A percentile compares a stretch with the other conserved stretches of the same genome.
Conservation (phyloP, 2,888 invertebrate species). For the Limenitis camilla region DNA sequence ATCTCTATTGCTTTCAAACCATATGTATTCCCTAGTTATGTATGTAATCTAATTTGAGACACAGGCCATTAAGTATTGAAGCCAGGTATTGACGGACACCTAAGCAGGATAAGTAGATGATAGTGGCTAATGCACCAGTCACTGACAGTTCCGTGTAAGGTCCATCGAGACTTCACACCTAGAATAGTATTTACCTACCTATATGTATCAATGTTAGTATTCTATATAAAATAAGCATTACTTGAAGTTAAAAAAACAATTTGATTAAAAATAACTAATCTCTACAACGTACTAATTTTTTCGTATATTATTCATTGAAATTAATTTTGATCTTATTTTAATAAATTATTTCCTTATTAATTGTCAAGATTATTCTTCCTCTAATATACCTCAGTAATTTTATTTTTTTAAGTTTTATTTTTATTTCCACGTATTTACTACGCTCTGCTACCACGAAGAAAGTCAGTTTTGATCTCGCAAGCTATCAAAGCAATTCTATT, state of each 20-base stretch:
- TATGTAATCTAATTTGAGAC: slow-evolving; percentile 47
- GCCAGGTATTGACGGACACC: slow-evolving; percentile 32
- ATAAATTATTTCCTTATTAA: too few relatives aligned
- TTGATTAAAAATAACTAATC: background rate
- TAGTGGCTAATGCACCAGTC: slow-evolving; percentile 42
- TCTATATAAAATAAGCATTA: too few relatives aligned
- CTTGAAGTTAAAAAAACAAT: too few relatives aligned
- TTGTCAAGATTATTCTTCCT: background rate
- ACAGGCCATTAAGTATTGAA: slow-evolving; percentile 60
- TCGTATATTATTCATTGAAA: too few relatives aligned
- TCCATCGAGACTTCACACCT: slow-evolving; percentile 15
- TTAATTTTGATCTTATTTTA: too few relatives aligned
- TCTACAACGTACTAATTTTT: too few relatives aligned
- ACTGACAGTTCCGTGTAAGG: slow-evolving; percentile 24
- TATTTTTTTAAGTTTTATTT: background rate
- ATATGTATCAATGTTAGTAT: background rate
- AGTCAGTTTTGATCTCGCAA: too few relatives aligned
- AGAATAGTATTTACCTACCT: slow-evolving; percentile 2
- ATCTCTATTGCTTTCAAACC: too few relatives aligned
- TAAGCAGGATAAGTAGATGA: slow-evolving; percentile 36
- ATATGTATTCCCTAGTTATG: background rate
- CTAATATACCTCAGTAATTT: background rate
- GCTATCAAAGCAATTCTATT: too few relatives aligned
- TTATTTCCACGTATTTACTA: too few relatives aligned
- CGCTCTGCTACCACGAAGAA: too few relatives aligned